Evolutionary conservation across 2,888 invertebrate genomes (phyloP), one percentile per base, ranked within the genome.

Genomic region (Brenthis hecate): DNA sequence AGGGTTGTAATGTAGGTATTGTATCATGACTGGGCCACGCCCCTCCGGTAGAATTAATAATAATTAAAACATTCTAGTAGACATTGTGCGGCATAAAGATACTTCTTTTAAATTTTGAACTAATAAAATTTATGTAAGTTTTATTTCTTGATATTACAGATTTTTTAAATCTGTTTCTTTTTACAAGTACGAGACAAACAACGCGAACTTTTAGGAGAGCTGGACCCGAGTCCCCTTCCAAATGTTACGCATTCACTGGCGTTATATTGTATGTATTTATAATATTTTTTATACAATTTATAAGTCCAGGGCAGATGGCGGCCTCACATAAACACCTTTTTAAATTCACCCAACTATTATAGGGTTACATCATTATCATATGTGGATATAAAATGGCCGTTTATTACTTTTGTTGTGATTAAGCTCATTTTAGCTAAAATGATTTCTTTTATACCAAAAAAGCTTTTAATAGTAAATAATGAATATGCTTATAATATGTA

Each of bases 221-320:
- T 65, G 58, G 55, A 55, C 61, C 54, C 4, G 47, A 54, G 32
- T 69, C 67, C 73, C 71, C 69, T 66, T 65, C 58, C 28, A 28
- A 54, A 19, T 28, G 16, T 66, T 28, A 70, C 78, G 79, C 82
- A 84, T 83, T 81, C 80, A 76, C 69, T 67, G 65, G 71, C 65
- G 53, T 71, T 75, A 75, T 73, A 78, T 85, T 83, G 82, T 85
- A 80, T 83, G 82, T 85, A 80, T 81, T 79, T 77, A 80, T 77
- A 79, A 80, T 77, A 83, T 85, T 91, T 91, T 92, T 92, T 91
- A 91, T 86, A 87, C 85, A 85, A 85, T 91, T 87, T 89, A 91
- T 89, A 90, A 91, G 89, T 88, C 83, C 82, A 81, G 83, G 85
- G 86, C 92, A 92, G 92, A 92, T 92, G 92, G 88, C 82, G 78